Percentiles rank a stretch among this genome's conserved stretches.
Conservation (phyloP, 2,113 vertebrate genomes). For the Myrmecobius fasciatus region DNA sequence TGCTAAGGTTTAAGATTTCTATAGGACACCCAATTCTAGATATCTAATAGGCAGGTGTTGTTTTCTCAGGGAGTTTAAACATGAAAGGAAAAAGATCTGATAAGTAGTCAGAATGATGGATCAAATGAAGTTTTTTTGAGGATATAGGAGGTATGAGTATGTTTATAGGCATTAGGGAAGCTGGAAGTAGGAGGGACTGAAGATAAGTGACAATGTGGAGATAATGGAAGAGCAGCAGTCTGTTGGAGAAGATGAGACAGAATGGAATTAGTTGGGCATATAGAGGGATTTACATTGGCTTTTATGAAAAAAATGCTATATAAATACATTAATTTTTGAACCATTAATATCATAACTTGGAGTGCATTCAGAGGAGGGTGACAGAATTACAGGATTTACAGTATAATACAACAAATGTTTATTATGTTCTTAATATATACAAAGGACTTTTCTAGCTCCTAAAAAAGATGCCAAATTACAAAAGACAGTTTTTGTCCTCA, state of each 20-base stretch:
- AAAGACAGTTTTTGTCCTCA: no score
- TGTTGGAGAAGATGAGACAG: no score
- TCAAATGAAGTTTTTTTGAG: neutral
- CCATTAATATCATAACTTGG: neutral
- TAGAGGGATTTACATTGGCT: no score
- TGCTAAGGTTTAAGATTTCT: neutral
- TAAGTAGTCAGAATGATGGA: neutral
- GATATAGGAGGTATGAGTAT: neutral
- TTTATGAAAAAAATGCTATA: no score
- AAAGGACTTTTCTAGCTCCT: neutral
- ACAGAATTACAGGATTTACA: neutral
- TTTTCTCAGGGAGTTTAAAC: neutral
- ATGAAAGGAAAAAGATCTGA: neutral
- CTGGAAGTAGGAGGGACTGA: neutral
- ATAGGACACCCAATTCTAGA: neutral
- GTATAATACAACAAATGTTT: neutral
- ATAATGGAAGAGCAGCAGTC: neutral
- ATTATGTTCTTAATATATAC: neutral
- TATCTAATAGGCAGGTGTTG: neutral
- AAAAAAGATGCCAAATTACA: neutral
- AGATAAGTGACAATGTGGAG: neutral
- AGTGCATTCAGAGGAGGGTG: neutral
- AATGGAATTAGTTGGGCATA: no score
- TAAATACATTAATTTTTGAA: no score
- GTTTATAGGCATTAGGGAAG: neutral